These are phyloP conservation scores for Saccopteryx bilineata DNA, from an alignment of 2,113 vertebrate species.

Conservation along the genomic window DNA sequence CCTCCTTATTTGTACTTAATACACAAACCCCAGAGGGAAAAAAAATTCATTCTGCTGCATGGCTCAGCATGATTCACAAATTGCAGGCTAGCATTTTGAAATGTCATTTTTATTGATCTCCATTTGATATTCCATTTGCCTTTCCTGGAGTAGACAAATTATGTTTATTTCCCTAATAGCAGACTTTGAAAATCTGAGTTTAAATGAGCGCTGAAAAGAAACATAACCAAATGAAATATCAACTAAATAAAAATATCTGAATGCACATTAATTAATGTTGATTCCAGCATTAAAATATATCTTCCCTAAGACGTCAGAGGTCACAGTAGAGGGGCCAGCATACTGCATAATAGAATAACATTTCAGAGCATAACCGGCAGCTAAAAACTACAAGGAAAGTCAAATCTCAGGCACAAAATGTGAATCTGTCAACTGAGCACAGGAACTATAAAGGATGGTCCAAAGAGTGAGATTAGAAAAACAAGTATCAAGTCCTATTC, in stretches of 20 bases:
- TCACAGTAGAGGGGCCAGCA: conserved; percentile 54
- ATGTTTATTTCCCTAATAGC: conserved; percentile 82
- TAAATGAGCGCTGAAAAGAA: conserved; percentile 78
- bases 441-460: conserved; percentile 24
- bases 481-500: conserved; percentile 31
- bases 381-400: conserved; percentile 49
- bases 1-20: background rate
- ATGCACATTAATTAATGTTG: conserved; percentile 76
- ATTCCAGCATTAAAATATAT: conserved; percentile 71
- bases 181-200: conserved; percentile 80
- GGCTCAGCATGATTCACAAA: conserved; percentile 75
- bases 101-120: conserved; percentile 85
- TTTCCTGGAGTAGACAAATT: conserved; percentile 79
- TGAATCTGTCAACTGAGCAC: conserved; percentile 66
- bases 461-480: conserved; percentile 52
- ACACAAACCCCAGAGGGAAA: background rate
- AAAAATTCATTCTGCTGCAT: conserved; percentile 55
- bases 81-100: conserved; percentile 79
- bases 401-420: conserved; percentile 63
- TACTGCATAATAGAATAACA: conserved; percentile 27
- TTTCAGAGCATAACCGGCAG: conserved; percentile 34
- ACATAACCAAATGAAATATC: conserved; percentile 72
- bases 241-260: conserved; percentile 74
- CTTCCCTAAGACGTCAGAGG: conserved; percentile 57
- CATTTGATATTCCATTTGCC: conserved; percentile 81